A percentile compares a stretch with the other conserved stretches of the same genome.
Evolutionary conservation across 2,888 invertebrate species (phyloP).

Genomic region (Drosophila neutralis): DNA sequence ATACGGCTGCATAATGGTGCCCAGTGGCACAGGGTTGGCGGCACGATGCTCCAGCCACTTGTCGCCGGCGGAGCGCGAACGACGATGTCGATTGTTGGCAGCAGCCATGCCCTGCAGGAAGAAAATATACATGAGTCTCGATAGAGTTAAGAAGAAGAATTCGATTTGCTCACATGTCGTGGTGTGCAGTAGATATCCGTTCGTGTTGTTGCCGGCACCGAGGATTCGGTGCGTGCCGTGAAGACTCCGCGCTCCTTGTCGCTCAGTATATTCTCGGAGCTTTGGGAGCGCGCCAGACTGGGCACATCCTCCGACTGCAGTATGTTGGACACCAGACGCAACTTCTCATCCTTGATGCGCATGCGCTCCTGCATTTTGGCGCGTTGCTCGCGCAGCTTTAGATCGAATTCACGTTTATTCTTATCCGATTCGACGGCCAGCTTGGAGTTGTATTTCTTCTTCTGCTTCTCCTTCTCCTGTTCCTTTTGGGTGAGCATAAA

Average conservation of each 20-base stretch:
- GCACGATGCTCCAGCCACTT: constrained; percentile 96
- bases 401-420: constrained; percentile 89
- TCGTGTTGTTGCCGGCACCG: constrained; percentile 62
- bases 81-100: constrained; percentile 90
- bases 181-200: constrained; percentile 77
- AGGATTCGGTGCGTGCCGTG: constrained; percentile 63
- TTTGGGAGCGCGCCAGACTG: constrained; percentile 76
- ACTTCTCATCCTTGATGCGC: constrained; percentile 87
- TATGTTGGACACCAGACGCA: constrained; percentile 87
- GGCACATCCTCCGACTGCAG: constrained; percentile 85
- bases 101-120: constrained; percentile 87
- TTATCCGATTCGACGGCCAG: constrained; percentile 91
- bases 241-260: constrained; percentile 62
- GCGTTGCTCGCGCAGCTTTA: constrained; percentile 87
- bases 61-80: constrained; percentile 92
- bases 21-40: constrained; percentile 91
- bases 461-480: constrained; percentile 88
- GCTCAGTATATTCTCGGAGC: constrained; percentile 79
- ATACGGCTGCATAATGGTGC: constrained; percentile 95
- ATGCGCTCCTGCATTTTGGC: constrained; percentile 86
- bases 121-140: neutral
- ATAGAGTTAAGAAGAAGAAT: neutral
- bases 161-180: constrained; percentile 60
- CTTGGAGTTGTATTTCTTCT: constrained; percentile 87
- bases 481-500: constrained; percentile 87